phyloP scores from a whole-genome alignment of 2,888 invertebrate species.

The Perithous albicinctus region DNA sequence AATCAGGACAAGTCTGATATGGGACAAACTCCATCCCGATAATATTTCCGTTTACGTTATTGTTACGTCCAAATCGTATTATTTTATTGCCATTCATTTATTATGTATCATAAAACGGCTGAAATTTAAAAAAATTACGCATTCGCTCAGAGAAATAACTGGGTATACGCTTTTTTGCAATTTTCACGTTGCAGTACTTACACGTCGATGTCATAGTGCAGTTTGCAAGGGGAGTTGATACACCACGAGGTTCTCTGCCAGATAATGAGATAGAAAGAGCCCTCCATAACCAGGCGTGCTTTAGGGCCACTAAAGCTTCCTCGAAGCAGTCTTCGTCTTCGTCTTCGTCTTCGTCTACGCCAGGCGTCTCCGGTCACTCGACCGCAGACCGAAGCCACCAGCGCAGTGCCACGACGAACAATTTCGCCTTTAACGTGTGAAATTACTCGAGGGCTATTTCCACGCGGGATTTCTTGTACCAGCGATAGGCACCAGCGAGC shows the following conservation, averaged over 20 bases:
- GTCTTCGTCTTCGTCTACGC: conserved; percentile 33
- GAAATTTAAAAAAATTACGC: no score
- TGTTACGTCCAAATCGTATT: no score
- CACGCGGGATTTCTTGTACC: conserved; percentile 72
- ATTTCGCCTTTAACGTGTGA: conserved; percentile 78
- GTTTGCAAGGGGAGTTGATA: conserved; percentile 13
- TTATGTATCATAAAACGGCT: no score
- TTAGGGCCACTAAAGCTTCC: conserved; percentile 65
- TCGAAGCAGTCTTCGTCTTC: conserved; percentile 49
- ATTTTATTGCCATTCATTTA: no score
- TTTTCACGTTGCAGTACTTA: not conserved
- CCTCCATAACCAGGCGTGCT: conserved; percentile 61
- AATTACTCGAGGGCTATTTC: conserved; percentile 77
- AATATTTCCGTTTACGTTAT: no score
- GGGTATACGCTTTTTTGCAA: not conserved
- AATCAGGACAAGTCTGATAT: no score
- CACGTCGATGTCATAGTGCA: conserved; percentile 25
- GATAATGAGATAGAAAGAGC: conserved; percentile 62
- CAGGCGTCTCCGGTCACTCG: conserved; percentile 49
- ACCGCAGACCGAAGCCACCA: conserved; percentile 53
- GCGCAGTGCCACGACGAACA: conserved; percentile 65
- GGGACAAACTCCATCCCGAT: no score
- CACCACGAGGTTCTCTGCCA: conserved; percentile 41
- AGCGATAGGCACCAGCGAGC: conserved; percentile 28
- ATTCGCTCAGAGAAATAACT: not conserved